Evolutionary conservation across 2,888 invertebrate species (phyloP).

Genomic region (Phymatocera aterrima): DNA sequence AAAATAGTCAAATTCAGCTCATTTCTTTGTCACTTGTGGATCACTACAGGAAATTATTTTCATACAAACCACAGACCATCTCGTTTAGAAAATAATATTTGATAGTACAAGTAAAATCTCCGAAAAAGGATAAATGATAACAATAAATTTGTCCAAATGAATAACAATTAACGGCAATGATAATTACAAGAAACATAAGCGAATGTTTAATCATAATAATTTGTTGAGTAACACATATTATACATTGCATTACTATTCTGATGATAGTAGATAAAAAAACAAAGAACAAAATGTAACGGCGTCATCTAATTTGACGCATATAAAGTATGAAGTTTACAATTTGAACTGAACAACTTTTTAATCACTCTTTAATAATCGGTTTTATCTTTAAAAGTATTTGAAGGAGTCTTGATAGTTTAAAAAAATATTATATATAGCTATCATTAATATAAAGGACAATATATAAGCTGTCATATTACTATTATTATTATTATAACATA

Average conservation of each 20-base stretch:
- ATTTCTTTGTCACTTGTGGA: no score
- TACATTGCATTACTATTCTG: background rate
- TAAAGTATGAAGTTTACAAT: background rate
- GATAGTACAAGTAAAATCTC: no score
- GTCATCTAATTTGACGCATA: background rate
- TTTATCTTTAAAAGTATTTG: background rate
- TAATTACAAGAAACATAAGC: conserved; percentile 1
- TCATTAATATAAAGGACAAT: conserved; percentile 11
- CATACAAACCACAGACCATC: no score
- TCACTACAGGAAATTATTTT: no score
- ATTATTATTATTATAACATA: background rate
- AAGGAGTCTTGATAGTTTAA: conserved; percentile 12
- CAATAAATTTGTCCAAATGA: background rate
- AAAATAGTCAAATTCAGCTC: no score
- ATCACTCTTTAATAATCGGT: background rate
- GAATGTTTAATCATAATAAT: background rate
- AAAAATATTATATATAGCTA: conserved; percentile 23
- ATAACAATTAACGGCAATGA: background rate
- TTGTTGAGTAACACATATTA: background rate
- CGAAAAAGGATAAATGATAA: background rate
- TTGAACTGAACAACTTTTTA: background rate
- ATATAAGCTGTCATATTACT: conserved; percentile 5
- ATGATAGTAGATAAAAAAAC: background rate
- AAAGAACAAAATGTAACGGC: background rate
- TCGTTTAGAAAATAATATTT: no score